These are phyloP conservation scores for Pseudomyrmex flavicornis DNA, from an alignment of 1,140 invertebrate genomes.

Conservation along the genomic window DNA sequence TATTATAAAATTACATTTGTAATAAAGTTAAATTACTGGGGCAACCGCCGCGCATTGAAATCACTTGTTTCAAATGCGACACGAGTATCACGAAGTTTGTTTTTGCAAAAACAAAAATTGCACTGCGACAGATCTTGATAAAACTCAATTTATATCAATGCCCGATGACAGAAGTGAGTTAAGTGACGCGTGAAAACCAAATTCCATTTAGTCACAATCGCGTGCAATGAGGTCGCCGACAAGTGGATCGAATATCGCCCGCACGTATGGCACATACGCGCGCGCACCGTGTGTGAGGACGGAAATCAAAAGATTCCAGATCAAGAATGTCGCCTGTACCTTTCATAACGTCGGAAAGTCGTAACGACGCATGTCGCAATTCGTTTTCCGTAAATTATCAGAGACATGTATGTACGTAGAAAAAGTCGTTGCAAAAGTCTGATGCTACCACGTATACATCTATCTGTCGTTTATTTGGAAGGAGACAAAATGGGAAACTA, in stretches of 20 bases:
- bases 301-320: conserved; percentile 44
- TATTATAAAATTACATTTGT: too few relatives aligned
- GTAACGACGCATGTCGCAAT: not conserved
- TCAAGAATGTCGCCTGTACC: conserved; percentile 41
- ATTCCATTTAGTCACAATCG: conserved; percentile 4
- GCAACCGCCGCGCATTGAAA: not conserved
- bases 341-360: conserved; percentile 22
- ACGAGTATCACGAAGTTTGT: not conserved
- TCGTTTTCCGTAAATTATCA: not conserved
- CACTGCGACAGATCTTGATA: not conserved
- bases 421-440: too few relatives aligned
- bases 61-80: not conserved
- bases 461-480: too few relatives aligned
- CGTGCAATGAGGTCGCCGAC: conserved; percentile 24
- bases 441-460: too few relatives aligned
- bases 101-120: too few relatives aligned
- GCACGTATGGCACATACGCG: not conserved
- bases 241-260: conserved; percentile 14
- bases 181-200: conserved; percentile 27
- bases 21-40: too few relatives aligned
- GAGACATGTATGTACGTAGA: not conserved
- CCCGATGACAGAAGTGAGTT: not conserved
- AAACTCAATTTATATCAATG: conserved; percentile 14
- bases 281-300: not conserved
- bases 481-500: too few relatives aligned